Base-by-base conservation (phyloP, 2,888 invertebrate genomes). In the Chrysomela aeneicollis region DNA sequence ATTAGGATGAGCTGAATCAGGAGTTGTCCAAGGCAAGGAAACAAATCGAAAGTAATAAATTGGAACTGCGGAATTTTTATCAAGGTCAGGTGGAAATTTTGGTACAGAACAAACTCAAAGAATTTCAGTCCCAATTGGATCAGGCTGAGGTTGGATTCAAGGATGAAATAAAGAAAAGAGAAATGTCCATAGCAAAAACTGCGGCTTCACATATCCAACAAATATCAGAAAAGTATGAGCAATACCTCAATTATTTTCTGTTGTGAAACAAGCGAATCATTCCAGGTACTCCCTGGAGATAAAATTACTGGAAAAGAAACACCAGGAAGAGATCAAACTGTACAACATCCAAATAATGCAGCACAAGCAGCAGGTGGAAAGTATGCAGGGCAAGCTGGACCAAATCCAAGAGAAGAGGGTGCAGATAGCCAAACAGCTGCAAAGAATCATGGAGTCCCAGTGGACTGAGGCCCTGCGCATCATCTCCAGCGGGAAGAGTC, bases 51-150 rank as follows among this genome's bases (percentile, higher is more conserved):
- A 82, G 86, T 0, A 89, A 89, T 70, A 90, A 90, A 76, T 81
- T 84, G 10, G 90, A 92, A 66, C 81, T 93, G 15, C 89, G 91
- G 73, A 85, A 87, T 37, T 90, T 91, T 77, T 94, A 93, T 77
- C 94, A 94, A 81, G 89, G 89, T 70, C 93, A 94, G 82, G 84
- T 94, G 10, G 93, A 94, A 74, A 87, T 89, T 54, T 90, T 93
- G 0, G 93, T 94, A 17, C 84, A 89, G 63, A 86, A 86, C 60
- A 94, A 94, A 77, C 83, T 93, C 63, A 88, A 88, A 73, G 93
- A 94, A 81, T 94, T 93, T 74, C 90, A 91, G 78, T 82, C 82
- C 0, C 92, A 94, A 78, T 81, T 94, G 35, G 92, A 93, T 72
- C 81, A 85, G 35, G 90, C 90, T 0, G 90, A 92, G 79, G 83